Evolutionary conservation across 2,888 invertebrate species (phyloP).

Genomic region (Oscheius sp.): DNA sequence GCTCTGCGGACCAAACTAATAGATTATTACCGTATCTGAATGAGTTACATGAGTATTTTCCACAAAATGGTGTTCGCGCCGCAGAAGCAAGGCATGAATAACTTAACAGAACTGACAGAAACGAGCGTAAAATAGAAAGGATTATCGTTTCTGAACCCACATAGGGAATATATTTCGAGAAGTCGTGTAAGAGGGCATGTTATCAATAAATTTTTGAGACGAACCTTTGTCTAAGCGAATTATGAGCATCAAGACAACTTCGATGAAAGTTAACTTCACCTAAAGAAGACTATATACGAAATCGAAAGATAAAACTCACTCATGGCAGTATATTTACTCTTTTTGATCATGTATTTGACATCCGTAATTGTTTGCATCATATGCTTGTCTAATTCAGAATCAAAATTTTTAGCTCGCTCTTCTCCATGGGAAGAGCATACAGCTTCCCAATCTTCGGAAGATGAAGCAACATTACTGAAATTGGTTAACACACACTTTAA

Average conservation of each 20-base stretch:
- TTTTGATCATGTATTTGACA: conserved; percentile 70
- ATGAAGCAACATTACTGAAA: conserved; percentile 54
- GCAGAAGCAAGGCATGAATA: no score
- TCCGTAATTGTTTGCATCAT: conserved; percentile 73
- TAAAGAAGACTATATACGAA: conserved; percentile 28
- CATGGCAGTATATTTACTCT: conserved; percentile 70
- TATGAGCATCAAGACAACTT: conserved; percentile 72
- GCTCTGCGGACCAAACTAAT: conserved; percentile 69
- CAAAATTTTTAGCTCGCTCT: conserved; percentile 59
- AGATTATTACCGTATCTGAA: conserved; percentile 61
- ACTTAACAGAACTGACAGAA: no score
- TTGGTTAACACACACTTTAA: neutral
- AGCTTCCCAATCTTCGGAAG: conserved; percentile 60
- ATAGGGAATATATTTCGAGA: no score
- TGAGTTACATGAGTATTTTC: conserved; percentile 7
- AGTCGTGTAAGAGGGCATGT: no score
- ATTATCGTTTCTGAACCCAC: no score
- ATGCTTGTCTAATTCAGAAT: conserved; percentile 68
- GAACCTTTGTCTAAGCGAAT: conserved; percentile 51
- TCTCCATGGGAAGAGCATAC: conserved; percentile 61
- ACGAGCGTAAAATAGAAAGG: conserved; percentile 1
- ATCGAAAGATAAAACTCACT: conserved; percentile 51
- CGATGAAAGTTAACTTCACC: conserved; percentile 73
- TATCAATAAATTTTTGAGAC: no score
- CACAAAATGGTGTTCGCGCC: no score